Percentiles rank a stretch among this genome's conserved stretches.
Conservation (phyloP, 2,797 vertebrate genomes). For the Chiroxiphia lanceolata region DNA sequence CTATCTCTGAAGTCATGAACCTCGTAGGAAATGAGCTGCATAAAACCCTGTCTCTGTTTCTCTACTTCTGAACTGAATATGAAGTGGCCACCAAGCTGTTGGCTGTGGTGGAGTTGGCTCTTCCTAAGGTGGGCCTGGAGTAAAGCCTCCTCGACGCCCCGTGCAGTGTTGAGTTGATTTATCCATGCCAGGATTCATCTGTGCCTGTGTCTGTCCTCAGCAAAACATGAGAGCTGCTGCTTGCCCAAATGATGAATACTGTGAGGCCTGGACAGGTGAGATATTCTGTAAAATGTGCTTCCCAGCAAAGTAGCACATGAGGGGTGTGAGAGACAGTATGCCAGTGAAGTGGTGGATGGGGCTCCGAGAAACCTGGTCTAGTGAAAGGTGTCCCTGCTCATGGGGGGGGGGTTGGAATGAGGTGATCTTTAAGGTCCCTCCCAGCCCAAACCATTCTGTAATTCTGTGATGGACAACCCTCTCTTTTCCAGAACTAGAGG, state of each 20-base stretch:
- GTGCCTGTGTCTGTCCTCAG: neutral
- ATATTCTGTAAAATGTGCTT: neutral
- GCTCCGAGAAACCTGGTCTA: fast-evolving
- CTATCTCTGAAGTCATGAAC: neutral
- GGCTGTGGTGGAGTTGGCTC: neutral
- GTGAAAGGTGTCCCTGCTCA: neutral
- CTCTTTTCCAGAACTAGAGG: neutral
- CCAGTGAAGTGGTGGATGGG: neutral
- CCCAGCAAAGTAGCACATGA: fast-evolving
- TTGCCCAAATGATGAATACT: neutral
- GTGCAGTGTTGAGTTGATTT: neutral
- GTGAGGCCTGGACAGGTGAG: neutral
- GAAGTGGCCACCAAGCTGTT: neutral
- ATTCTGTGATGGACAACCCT: neutral
- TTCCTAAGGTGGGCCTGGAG: neutral
- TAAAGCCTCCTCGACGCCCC: neutral
- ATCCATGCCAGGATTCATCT: neutral
- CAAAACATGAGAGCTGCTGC: neutral
- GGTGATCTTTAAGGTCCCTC: neutral
- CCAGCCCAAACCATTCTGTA: neutral
- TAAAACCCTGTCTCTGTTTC: neutral
- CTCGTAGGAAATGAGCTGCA: neutral
- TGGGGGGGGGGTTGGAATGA: neutral
- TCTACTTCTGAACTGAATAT: fast-evolving
- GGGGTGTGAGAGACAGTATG: neutral